Base-by-base conservation (phyloP, 2,888 invertebrate species). In the Deilephila elpenor region DNA sequence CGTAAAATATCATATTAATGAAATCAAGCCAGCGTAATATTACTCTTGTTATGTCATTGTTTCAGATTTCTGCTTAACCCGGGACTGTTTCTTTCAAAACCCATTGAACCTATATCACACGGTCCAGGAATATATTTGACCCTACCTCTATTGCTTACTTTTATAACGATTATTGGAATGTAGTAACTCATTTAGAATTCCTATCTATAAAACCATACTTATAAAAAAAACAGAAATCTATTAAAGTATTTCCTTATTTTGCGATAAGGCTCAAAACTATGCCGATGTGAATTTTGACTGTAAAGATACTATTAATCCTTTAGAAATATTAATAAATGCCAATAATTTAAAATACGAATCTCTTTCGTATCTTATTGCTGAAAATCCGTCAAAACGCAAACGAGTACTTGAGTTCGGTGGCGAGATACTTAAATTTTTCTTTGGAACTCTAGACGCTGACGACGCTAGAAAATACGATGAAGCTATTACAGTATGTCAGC, bases 231-330 rank as follows among this genome's bases (percentile, higher is more conserved):
- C 11, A 44, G 44, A 44, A 44, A 44, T 44, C 44, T 44, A 44
- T 44, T 44, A 11, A 44, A 44, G 44, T 7, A 37, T 37, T 37
- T 37, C 37, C 37, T 37, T 37, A 37, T 44, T 44, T 44, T 44
- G 44, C 44, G 44, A 44, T 1, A 44, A 44, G 11, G 44, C 44
- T 44, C 44, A 11, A 44, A 44, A 44, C 11, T 44, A 44, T 11
- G 25, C 20, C 59, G 56, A 64, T 32, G 29, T 11, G 59, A 75
- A n/a, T 64, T 59, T 76, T 20, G 75, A 76, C 19, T 76, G 76
- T 70, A 75, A 78, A 19, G 75, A 78, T 75, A 76, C 78, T n/a
- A 37, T 76, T 14, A 75, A 70, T 34, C 78, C 76, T 51, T 59
- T 76, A 14, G 7, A 60, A 20, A 75, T 71, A 34, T 61, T 78